Evolutionary conservation across 1,140 invertebrate genomes (phyloP).

Genomic region (Magallana ariakensis): DNA sequence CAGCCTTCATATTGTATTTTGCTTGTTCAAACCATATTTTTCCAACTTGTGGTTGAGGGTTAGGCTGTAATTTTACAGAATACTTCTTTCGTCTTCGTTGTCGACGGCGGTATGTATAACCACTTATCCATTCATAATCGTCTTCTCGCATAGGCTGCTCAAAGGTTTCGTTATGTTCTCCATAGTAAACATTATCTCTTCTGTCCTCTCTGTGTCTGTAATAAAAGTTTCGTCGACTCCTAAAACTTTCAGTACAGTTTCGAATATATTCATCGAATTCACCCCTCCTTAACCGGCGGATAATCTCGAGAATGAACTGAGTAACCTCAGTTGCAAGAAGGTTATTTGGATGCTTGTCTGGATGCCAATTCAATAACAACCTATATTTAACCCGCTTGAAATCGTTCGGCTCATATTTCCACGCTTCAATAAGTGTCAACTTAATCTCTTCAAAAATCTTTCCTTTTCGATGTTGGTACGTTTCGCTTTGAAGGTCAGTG

Average conservation of each 20-base stretch:
- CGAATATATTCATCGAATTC: neutral
- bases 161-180: neutral
- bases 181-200: neutral
- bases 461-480: neutral
- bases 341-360: slow-evolving; percentile 43
- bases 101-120: neutral
- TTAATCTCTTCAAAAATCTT: neutral
- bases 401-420: neutral
- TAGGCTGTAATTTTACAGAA: neutral
- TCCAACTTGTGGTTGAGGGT: slow-evolving; percentile 44
- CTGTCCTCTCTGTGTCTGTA: neutral
- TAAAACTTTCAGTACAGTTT: neutral
- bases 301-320: slow-evolving; percentile 17
- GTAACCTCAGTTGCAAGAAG: slow-evolving; percentile 1
- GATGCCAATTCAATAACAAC: slow-evolving; percentile 44
- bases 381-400: slow-evolving; percentile 15
- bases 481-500: neutral
- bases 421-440: slow-evolving; percentile 13
- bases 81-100: neutral
- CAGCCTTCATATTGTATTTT: slow-evolving; percentile 18
- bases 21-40: slow-evolving; percentile 45
- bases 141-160: neutral
- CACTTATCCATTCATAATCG: neutral
- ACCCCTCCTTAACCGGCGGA: neutral
- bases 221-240: neutral